Evolutionary conservation across 2,888 invertebrate genomes (phyloP).

Genomic region (Leptogaster cylindrica): DNA sequence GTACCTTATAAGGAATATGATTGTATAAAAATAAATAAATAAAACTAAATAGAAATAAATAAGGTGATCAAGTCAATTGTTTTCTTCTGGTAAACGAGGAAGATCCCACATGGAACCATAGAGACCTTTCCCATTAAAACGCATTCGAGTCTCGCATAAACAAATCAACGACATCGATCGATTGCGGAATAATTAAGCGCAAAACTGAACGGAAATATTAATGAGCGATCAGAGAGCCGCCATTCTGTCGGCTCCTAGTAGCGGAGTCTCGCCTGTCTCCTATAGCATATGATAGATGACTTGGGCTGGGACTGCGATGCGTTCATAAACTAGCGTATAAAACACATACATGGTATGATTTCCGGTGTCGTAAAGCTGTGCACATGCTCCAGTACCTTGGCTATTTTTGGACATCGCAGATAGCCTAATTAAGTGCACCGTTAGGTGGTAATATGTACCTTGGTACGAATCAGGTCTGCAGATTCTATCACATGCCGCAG

Average conservation of each 20-base stretch:
- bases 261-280: conserved; percentile 19
- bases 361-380: conserved; percentile 22
- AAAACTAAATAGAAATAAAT: too few relatives aligned
- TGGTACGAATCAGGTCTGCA: conserved; percentile 17
- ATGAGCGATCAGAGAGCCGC: background rate
- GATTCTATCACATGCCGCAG: conserved; percentile 23
- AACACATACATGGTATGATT: conserved; percentile 22
- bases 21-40: too few relatives aligned
- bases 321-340: too few relatives aligned
- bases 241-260: background rate
- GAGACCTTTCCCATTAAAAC: too few relatives aligned
- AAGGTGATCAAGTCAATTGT: background rate
- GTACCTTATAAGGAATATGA: conserved; percentile 9
- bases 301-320: background rate
- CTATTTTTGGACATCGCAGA: conserved; percentile 2
- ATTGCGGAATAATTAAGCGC: conserved; percentile 27
- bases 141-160: conserved; percentile 19
- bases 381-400: conserved; percentile 8
- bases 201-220: conserved; percentile 22
- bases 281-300: conserved; percentile 33
- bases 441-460: conserved; percentile 21
- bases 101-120: too few relatives aligned
- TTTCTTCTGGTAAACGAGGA: background rate
- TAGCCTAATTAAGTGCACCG: conserved; percentile 37
- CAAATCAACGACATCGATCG: conserved; percentile 25